These are phyloP conservation scores for Meiosimyza decipiens DNA, from an alignment of 2,888 invertebrate species.

Conservation along the genomic window DNA sequence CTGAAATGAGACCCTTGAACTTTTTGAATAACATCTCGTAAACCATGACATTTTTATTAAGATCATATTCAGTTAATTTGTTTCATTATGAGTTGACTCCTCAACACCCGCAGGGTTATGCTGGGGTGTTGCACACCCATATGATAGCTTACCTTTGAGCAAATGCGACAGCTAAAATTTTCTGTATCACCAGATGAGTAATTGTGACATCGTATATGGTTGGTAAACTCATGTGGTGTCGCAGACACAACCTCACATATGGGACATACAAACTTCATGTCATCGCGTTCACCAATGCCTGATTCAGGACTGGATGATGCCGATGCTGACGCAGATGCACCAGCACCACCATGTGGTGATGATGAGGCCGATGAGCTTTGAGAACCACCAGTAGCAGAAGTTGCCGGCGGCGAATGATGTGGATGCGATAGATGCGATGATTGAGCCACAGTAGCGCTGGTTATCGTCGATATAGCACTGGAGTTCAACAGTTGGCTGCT, in stretches of 20 bases:
- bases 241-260: constrained; percentile 73
- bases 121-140: background rate
- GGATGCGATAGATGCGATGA: constrained; percentile 35
- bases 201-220: constrained; percentile 76
- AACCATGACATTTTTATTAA: no score
- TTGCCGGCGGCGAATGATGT: constrained; percentile 35
- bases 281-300: constrained; percentile 62
- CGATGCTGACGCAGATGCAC: constrained; percentile 49
- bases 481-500: constrained; percentile 54
- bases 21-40: no score
- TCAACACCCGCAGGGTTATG: no score
- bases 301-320: constrained; percentile 62
- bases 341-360: constrained; percentile 40
- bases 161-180: constrained; percentile 67
- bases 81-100: no score
- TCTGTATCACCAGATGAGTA: constrained; percentile 69
- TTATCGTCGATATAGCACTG: constrained; percentile 39
- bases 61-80: no score
- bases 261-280: constrained; percentile 72
- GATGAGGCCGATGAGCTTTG: constrained; percentile 41
- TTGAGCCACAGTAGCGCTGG: constrained; percentile 12
- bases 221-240: constrained; percentile 76
- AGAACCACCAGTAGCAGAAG: constrained; percentile 36
- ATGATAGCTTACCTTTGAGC: constrained; percentile 63
- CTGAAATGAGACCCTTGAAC: no score